Evolutionary conservation across 2,888 invertebrate genomes (phyloP), one percentile per base, ranked within the genome.

Genomic region (Oegoconia quadripuncta): DNA sequence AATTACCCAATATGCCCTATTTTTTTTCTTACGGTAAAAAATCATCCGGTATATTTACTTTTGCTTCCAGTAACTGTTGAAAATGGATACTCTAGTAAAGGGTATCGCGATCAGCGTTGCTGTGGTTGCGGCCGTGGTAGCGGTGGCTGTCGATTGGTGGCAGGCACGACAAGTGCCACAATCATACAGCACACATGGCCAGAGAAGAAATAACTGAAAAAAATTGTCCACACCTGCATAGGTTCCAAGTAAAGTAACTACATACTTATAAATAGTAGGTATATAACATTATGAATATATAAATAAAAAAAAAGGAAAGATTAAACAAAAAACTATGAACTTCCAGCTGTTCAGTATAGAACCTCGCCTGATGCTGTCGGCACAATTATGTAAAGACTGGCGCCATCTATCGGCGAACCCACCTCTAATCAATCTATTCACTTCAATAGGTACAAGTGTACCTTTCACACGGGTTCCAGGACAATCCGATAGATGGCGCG

Each of bases 111-210:
- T 74, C 0, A 60, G 66, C 0, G 57, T 60, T 0, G 62, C 53
- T 0, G 67, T 60, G 4, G 41, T 68, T 3, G 66, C 57, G 0
- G 70, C 67, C 0, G 53, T 54, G 0, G 52, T 69, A 0, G 51
- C 61, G 0, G 52, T 68, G 0, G 67, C 64, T 0, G 39, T 68
- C 0, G 66, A 75, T 23, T 62, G 59, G 58, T 64, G 63, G 56
- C 59, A 68, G 18, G 55, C 58, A 28, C 31, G 60, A 0, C 59
- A 64, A 6, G 65, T 70, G 2, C 76, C 76, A 0, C 32, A 44
- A 11, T 29, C 62, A 0, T 55, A 74, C 29, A 23, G 47, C 0
- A 38, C 59, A 0, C 44, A 67, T 3, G 76, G 76, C 0, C 61
- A 62, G 18, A 37, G 64, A 14, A 43, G 52, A 22, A 46, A 44